These are phyloP conservation scores for Meandrina meandrites DNA, from an alignment of 92 coral and sea anemone species.

Conservation along the genomic window DNA sequence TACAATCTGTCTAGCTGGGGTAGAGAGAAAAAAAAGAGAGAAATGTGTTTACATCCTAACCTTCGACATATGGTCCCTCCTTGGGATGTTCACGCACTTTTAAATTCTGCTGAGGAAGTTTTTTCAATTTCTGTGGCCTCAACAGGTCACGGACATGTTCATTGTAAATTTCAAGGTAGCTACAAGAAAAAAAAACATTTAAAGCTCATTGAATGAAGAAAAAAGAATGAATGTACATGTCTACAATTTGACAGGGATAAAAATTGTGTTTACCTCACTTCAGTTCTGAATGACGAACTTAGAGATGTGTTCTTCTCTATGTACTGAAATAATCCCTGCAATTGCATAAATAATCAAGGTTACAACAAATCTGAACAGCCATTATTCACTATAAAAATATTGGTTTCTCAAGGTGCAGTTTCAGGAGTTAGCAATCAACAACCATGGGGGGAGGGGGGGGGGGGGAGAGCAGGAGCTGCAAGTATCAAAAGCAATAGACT, in stretches of 20 bases:
- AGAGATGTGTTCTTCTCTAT: slow-evolving; percentile 75
- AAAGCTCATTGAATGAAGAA: neutral
- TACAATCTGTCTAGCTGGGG: too few species aligned
- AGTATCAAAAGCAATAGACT: too few species aligned
- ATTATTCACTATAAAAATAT: neutral
- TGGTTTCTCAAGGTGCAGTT: too few species aligned
- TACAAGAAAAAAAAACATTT: slow-evolving; percentile 11
- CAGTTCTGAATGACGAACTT: slow-evolving; percentile 87
- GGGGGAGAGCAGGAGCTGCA: too few species aligned
- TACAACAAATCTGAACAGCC: neutral
- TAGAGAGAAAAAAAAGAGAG: too few species aligned
- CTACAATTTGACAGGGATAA: neutral
- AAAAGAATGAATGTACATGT: neutral
- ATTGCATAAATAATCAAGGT: neutral
- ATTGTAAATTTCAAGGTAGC: slow-evolving; percentile 95
- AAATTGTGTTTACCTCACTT: slow-evolving; percentile 75
- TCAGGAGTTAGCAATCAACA: too few species aligned
- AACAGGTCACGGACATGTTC: slow-evolving; percentile 91
- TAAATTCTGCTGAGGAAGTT: slow-evolving; percentile 80
- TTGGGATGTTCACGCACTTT: slow-evolving; percentile 98
- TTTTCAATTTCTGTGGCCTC: slow-evolving; percentile 73
- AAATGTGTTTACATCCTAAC: slow-evolving; percentile 23
- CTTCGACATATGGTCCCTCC: slow-evolving; percentile 97
- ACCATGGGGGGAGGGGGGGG: too few species aligned
- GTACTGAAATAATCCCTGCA: slow-evolving; percentile 84